Percentiles rank a stretch among this genome's conserved stretches.
Conservation (phyloP, 2,797 vertebrate species). For the Hapalemur alaotrensis region DNA sequence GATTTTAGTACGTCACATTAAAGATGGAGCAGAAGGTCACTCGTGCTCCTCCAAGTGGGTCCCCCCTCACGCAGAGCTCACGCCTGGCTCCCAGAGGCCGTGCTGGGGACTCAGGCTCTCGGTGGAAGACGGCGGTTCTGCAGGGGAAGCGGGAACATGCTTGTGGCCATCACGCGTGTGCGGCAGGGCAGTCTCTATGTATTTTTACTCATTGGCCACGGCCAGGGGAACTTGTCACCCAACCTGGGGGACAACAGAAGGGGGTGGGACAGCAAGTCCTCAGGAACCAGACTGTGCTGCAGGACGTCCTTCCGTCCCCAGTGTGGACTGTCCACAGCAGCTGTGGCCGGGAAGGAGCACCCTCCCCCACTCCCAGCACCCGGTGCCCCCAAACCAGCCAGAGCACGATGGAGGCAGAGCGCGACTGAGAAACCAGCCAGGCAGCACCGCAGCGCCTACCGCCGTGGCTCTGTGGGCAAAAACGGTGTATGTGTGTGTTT, state of each 20-base stretch:
- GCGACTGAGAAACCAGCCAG: neutral
- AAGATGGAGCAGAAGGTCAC: neutral
- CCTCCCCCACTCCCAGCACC: neutral
- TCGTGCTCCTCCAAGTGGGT: rapidly evolving
- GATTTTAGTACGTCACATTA: too few relatives aligned
- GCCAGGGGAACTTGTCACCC: neutral
- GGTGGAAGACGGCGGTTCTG: neutral
- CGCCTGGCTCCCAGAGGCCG: neutral
- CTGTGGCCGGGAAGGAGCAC: neutral
- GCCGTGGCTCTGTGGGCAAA: too few relatives aligned
- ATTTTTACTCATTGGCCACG: neutral
- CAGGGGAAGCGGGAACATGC: too few relatives aligned
- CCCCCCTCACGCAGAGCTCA: too few relatives aligned
- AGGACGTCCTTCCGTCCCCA: too few relatives aligned
- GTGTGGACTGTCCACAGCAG: rapidly evolving
- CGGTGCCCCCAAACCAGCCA: neutral
- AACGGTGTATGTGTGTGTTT: rapidly evolving
- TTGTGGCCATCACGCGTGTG: neutral
- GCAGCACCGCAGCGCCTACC: rapidly evolving
- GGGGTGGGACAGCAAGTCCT: too few relatives aligned
- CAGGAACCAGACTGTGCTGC: neutral
- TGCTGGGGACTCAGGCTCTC: neutral
- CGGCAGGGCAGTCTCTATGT: neutral
- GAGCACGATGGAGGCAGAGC: neutral
- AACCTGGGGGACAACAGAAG: neutral